Evolutionary conservation across 1,140 invertebrate species (phyloP).

Genomic region (Drosophila virilis): DNA sequence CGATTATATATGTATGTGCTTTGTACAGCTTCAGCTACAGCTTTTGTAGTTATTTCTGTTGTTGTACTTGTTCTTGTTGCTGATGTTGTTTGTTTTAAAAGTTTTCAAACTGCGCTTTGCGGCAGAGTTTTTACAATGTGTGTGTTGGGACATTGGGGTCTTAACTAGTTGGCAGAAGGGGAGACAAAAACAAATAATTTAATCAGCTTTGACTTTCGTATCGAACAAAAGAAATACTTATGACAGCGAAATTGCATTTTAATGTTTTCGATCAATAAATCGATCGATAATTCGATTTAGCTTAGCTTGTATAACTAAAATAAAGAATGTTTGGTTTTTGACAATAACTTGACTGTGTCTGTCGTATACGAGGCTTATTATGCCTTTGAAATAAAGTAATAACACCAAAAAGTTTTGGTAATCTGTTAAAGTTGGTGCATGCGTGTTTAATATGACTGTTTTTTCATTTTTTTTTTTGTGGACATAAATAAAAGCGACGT

Average conservation of each 20-base stretch:
- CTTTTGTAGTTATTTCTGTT: constrained; percentile 8
- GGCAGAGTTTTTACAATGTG: constrained; percentile 14
- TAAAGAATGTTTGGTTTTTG: too few relatives aligned
- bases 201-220: constrained; percentile 44
- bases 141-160: constrained; percentile 1
- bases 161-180: neutral
- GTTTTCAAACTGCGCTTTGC: constrained; percentile 39
- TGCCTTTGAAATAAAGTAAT: too few relatives aligned
- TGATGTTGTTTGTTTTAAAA: constrained; percentile 34
- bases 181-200: constrained; percentile 34
- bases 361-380: too few relatives aligned
- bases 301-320: too few relatives aligned
- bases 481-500: too few relatives aligned
- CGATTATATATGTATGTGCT: constrained; percentile 49
- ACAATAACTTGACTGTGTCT: too few relatives aligned
- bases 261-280: too few relatives aligned
- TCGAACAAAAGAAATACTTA: constrained; percentile 18
- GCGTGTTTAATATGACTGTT: too few relatives aligned
- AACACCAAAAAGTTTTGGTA: too few relatives aligned
- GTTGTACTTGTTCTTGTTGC: constrained; percentile 8
- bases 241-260: constrained; percentile 17
- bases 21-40: constrained; percentile 15
- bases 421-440: too few relatives aligned
- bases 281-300: too few relatives aligned
- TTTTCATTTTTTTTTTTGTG: too few relatives aligned